Percentiles rank a stretch among this genome's conserved stretches.
Conservation (phyloP, 2,888 invertebrate genomes). For the Alloplasta piceator region DNA sequence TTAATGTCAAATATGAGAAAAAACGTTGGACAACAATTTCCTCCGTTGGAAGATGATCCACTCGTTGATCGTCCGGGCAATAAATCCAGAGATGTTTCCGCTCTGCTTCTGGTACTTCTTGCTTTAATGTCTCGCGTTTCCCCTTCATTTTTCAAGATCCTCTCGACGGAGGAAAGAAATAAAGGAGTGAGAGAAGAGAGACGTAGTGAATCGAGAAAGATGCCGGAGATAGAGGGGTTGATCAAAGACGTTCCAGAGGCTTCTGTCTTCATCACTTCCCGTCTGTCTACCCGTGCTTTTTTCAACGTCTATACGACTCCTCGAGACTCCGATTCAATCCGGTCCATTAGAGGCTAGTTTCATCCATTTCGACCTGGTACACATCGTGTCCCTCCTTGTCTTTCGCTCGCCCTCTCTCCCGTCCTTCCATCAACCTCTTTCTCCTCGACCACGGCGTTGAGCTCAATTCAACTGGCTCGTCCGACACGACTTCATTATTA, state of each 20-base stretch:
- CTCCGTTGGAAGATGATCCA: too few relatives aligned
- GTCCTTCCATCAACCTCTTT: slow-evolving; percentile 20
- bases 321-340: slow-evolving; percentile 61
- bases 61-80: too few relatives aligned
- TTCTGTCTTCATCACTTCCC: slow-evolving; percentile 63
- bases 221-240: slow-evolving; percentile 42
- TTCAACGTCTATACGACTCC: slow-evolving; percentile 25
- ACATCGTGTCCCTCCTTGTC: slow-evolving; percentile 24
- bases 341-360: slow-evolving; percentile 63
- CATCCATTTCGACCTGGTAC: slow-evolving; percentile 51
- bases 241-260: slow-evolving; percentile 61
- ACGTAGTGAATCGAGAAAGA: not conserved
- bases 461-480: slow-evolving; percentile 40
- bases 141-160: slow-evolving; percentile 25
- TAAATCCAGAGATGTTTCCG: too few relatives aligned
- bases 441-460: slow-evolving; percentile 30
- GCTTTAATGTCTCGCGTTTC: not conserved
- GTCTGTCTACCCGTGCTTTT: slow-evolving; percentile 26
- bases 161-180: slow-evolving; percentile 22
- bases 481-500: slow-evolving; percentile 62
- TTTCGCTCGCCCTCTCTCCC: slow-evolving; percentile 20
- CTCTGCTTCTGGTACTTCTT: too few relatives aligned
- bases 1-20: not conserved
- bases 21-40: too few relatives aligned
- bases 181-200: too few relatives aligned